phyloP scores from a whole-genome alignment of 2,797 vertebrate genomes.

The Lepus townsendii region DNA sequence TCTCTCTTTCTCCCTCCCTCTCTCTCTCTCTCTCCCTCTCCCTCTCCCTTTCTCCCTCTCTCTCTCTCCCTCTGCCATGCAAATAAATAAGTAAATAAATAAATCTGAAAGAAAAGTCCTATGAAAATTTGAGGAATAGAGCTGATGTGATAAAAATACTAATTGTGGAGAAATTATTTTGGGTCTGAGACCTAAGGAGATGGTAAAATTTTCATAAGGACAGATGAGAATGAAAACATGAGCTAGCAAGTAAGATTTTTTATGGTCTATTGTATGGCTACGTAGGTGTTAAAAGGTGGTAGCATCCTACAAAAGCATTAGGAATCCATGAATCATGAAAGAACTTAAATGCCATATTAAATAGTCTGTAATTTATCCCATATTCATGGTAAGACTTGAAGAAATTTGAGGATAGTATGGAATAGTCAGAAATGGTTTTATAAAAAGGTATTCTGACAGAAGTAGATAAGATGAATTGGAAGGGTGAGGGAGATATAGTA shows the following conservation, averaged over 20 bases:
- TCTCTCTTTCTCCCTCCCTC: no score
- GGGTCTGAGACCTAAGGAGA: neutral
- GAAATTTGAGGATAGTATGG: neutral
- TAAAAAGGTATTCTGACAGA: neutral
- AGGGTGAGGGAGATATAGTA: neutral
- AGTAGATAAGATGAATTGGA: neutral
- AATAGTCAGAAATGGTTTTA: neutral
- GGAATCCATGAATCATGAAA: neutral
- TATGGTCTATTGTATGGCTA: neutral
- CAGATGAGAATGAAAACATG: neutral
- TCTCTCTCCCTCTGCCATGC: no score
- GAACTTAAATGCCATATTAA: neutral
- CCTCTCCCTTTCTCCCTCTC: no score
- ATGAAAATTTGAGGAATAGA: neutral
- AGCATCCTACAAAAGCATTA: neutral
- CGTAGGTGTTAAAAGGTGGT: neutral
- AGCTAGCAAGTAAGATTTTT: neutral
- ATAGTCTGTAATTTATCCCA: neutral
- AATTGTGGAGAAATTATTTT: neutral
- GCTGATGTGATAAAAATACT: neutral
- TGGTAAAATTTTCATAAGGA: neutral
- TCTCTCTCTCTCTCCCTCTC: no score
- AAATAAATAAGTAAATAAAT: no score
- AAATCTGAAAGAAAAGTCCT: neutral
- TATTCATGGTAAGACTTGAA: neutral